A percentile compares a stretch with the other conserved stretches of the same genome.
Conservation (phyloP, 2,113 vertebrate species). For the Sebastes fasciatus region DNA sequence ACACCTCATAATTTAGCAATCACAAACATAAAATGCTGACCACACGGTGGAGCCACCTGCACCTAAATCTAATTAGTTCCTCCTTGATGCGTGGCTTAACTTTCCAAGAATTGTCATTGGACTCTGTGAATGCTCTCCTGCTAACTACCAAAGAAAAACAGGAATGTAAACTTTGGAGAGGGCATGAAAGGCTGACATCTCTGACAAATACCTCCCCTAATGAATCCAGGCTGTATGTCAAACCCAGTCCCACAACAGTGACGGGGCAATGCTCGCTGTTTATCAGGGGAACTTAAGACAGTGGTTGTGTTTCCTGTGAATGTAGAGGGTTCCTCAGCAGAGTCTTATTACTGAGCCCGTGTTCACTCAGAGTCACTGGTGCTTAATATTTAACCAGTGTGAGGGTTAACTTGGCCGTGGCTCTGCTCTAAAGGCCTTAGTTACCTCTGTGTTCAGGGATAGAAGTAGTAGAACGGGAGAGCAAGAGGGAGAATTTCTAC, state of each 20-base stretch:
- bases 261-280: background rate
- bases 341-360: constrained; percentile 60
- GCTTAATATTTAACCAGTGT: constrained; percentile 80
- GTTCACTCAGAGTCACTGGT: constrained; percentile 48
- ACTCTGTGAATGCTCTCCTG: background rate
- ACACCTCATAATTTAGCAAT: background rate
- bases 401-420: constrained; percentile 39
- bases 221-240: background rate
- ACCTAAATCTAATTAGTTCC: background rate
- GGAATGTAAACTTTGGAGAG: background rate
- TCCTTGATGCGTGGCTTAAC: background rate
- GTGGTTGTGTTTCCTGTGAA: constrained; percentile 37
- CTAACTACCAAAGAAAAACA: constrained; percentile 3
- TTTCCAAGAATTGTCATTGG: background rate
- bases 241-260: background rate
- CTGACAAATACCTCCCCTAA: background rate
- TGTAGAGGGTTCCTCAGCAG: constrained; percentile 30
- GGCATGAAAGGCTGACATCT: constrained; percentile 1
- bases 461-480: background rate
- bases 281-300: constrained; percentile 23
- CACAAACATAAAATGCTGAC: background rate
- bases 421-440: constrained; percentile 58
- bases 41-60: constrained; percentile 4
- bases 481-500: background rate
- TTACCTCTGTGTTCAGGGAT: constrained; percentile 47